Evolutionary conservation across 2,888 invertebrate species (phyloP).

Genomic region (Tridacna crocea): DNA sequence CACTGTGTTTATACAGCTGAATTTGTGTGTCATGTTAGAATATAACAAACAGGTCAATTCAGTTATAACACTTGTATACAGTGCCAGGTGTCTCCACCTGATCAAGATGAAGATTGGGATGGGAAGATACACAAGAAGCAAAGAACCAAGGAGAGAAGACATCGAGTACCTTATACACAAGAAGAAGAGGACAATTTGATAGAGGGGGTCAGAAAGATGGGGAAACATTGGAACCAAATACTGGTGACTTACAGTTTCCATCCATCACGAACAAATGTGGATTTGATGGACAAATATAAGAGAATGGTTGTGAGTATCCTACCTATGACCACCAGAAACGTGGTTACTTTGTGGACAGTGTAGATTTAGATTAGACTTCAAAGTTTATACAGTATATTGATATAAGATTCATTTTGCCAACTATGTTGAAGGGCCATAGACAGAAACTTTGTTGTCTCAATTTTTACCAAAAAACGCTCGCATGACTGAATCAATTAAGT

Average conservation of each 20-base stretch:
- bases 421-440: too few species aligned
- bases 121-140: not conserved
- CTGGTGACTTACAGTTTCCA: constrained; percentile 77
- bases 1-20: too few species aligned
- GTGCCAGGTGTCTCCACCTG: constrained; percentile 33
- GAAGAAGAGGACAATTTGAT: constrained; percentile 72
- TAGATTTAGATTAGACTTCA: too few species aligned
- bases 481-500: too few species aligned
- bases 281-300: constrained; percentile 80
- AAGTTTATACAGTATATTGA: too few species aligned
- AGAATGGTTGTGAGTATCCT: constrained; percentile 66
- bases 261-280: constrained; percentile 76
- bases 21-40: too few species aligned
- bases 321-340: not conserved
- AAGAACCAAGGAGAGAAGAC: constrained; percentile 39
- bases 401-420: too few species aligned
- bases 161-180: constrained; percentile 72
- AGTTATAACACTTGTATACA: too few species aligned
- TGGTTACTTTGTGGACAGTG: too few species aligned
- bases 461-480: too few species aligned
- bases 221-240: constrained; percentile 78
- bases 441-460: too few species aligned
- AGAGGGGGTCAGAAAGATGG: constrained; percentile 74
- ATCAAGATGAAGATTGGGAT: constrained; percentile 23
- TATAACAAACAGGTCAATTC: too few species aligned